Base-by-base conservation (phyloP, 2,888 invertebrate genomes). In the Parnassius orleans region DNA sequence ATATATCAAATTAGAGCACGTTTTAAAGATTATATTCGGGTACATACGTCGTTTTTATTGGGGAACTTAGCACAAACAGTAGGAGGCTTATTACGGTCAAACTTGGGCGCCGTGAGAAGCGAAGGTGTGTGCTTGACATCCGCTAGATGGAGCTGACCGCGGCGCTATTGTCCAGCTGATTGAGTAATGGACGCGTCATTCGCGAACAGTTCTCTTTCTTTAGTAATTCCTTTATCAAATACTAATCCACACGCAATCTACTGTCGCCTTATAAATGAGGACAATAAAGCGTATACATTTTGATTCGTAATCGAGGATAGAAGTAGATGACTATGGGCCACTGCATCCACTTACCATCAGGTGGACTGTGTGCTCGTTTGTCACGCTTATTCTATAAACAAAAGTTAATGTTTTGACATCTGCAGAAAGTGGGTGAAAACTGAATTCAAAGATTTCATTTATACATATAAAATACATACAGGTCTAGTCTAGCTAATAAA, bases 31-130 rank as follows among this genome's bases (percentile, higher is more conserved):
- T 9, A 5, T 15, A 2, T 15, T 0, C 11, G 1, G 19, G 57
- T 10, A 10, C 5, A 10, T 53, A 43, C 2, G 24, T 14, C 19
- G 42, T 63, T 55, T 60, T 54, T 44, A 1, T 19, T 12, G 9
- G 63, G 24, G 14, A 19, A 47, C 19, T 10, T 53, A 54, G 51
- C 53, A 57, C 61, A 65, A 74, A 72, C 76, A 73, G 73, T 76
- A 75, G 77, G 76, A 74, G 75, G 74, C 78, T 77, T 77, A 78
- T 78, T 76, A 78, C 63, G 62, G 65, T 60, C 60, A 67, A 68
- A 65, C 65, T 66, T 68, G 75, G 63, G 65, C 69, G 68, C 66
- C 70, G 75, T 77, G 77, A 67, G 77, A 77, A 77, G 47, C 66
- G 67, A 68, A 67, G 70, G 74, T 67, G 71, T 78, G 78, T 65